Base-by-base conservation (phyloP, 2,888 invertebrate species). In the Leptopilina drosophilae region DNA sequence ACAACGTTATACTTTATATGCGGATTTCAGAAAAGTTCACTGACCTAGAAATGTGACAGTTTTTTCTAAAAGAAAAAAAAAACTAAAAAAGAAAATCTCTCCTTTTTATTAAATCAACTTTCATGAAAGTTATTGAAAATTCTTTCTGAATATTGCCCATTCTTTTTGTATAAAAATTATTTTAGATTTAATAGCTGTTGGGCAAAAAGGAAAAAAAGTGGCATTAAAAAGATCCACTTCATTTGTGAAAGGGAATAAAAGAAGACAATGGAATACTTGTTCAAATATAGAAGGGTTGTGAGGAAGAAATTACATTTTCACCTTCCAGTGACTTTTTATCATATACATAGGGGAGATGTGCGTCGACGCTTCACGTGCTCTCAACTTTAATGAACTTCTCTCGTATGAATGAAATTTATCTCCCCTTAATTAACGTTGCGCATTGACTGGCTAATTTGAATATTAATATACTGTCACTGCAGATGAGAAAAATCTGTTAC, bases 381-480 rank as follows among this genome's bases (percentile, higher is more conserved):
- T 73, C 56, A 53, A 33, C 53, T 73, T 73, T 73, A 73, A 73
- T 73, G 73, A 73, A 56, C 73, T 56, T 56, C 73, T 56, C 73
- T 56, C 53, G 53, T 77, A 66, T 64, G 78, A 73, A 82, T 80
- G 77, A 65, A 80, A 76, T 80, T 77, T 78, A 69, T 80, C 78
- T 82, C 46, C 42, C 64, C 82, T 80, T 82, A 82, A 84, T 82
- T 81, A 73, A 76, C 81, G 77, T 82, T 80, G 78, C 78, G 69
- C 69, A 73, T 56, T 56, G 56, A 15, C 64, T 65, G 53, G 76
- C 76, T 79, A 67, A 82, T 82, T 82, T 80, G 77, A 82, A 82
- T 82, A 82, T 82, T 84, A 84, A 82, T 79, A 77, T 66, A 79
- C 56, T 53, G 78, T 66, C 53, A 76, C 26, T 66, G 42, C 77